phyloP scores from a whole-genome alignment of 1,140 invertebrate species.

The Polyergus mexicanus region DNA sequence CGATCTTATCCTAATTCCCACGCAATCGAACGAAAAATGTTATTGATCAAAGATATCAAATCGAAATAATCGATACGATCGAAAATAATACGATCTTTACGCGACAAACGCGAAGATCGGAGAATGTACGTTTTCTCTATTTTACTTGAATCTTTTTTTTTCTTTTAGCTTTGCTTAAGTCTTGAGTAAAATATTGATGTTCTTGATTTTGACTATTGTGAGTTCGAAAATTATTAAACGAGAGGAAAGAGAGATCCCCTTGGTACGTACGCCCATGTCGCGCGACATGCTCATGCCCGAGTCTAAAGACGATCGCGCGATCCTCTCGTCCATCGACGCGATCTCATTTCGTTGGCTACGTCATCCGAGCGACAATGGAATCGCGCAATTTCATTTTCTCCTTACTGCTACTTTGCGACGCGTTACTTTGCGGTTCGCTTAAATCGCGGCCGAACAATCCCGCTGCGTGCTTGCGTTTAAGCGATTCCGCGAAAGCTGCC shows the following conservation, averaged over 20 bases:
- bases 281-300: conserved; percentile 16
- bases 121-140: not conserved
- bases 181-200: not conserved
- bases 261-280: conserved; percentile 42
- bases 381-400: conserved; percentile 67
- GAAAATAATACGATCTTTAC: not conserved
- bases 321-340: conserved; percentile 54
- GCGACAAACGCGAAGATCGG: not conserved
- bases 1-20: not conserved
- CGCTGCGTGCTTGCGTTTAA: conserved; percentile 36
- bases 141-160: not conserved
- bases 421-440: conserved; percentile 58
- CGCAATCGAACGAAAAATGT: not conserved
- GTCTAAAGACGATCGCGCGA: conserved; percentile 60
- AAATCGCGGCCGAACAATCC: conserved; percentile 60
- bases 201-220: not conserved
- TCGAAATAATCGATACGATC: not conserved
- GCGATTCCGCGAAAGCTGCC: conserved; percentile 53
- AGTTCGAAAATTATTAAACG: not conserved
- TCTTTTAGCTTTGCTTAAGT: not conserved
- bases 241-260: not conserved
- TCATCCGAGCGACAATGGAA: conserved; percentile 57
- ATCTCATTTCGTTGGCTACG: conserved; percentile 61
- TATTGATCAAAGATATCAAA: not conserved
- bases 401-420: conserved; percentile 52